Conservation (phyloP, 1,140 invertebrate genomes). For the Cyphomyrmex costatus region DNA sequence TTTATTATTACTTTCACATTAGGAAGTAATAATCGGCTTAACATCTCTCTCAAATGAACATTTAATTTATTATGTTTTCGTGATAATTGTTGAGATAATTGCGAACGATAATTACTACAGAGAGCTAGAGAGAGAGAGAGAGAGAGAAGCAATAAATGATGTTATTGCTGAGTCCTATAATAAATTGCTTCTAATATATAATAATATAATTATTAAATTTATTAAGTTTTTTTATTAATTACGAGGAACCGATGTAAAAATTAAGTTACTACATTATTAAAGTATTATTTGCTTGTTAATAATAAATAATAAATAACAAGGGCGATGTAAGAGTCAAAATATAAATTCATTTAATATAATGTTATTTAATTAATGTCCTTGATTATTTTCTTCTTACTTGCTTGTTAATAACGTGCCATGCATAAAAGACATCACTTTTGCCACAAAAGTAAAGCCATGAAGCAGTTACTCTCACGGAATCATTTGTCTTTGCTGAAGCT, state of each 20-base stretch:
- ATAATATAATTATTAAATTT: not conserved
- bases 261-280: not conserved
- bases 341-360: too few species aligned
- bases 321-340: too few species aligned
- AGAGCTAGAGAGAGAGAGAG: too few species aligned
- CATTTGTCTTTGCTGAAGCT: not conserved
- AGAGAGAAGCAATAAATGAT: too few species aligned
- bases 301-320: too few species aligned
- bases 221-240: too few species aligned
- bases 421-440: not conserved
- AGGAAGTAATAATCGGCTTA: too few species aligned
- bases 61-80: not conserved
- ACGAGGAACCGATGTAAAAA: not conserved
- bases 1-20: too few species aligned
- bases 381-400: too few species aligned
- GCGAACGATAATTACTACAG: not conserved
- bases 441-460: conserved; percentile 2
- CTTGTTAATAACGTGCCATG: not conserved
- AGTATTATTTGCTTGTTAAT: not conserved
- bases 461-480: conserved; percentile 11
- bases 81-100: not conserved
- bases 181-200: not conserved
- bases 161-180: not conserved
- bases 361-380: too few species aligned
- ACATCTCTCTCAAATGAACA: too few species aligned